phyloP scores from a whole-genome alignment of 2,888 invertebrate genomes.

The Cephonodes hylas region DNA sequence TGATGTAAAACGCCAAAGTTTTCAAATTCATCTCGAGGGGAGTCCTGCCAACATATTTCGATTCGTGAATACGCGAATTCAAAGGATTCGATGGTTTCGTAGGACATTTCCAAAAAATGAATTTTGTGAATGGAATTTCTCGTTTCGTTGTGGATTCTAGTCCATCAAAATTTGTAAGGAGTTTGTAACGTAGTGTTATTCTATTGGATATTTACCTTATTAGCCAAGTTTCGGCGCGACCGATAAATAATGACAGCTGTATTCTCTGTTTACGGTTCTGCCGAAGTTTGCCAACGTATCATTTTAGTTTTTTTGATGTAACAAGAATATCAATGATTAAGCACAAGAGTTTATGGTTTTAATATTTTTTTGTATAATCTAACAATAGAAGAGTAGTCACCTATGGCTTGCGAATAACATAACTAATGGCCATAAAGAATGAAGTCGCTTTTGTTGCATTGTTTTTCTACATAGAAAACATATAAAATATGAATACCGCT shows the following conservation, averaged over 20 bases:
- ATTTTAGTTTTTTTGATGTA: constrained; percentile 45
- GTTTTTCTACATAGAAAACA: constrained; percentile 55
- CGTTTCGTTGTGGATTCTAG: constrained; percentile 76
- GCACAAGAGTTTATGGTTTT: constrained; percentile 53
- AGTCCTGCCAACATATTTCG: constrained; percentile 20
- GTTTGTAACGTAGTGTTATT: constrained; percentile 60
- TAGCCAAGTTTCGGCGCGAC: constrained; percentile 2
- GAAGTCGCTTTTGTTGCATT: constrained; percentile 76
- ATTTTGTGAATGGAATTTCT: constrained; percentile 49
- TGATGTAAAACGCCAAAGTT: constrained; percentile 23
- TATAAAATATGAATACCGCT: constrained; percentile 30
- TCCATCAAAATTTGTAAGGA: constrained; percentile 70
- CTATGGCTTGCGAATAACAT: constrained; percentile 80
- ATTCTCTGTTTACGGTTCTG: constrained; percentile 9
- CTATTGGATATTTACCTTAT: constrained; percentile 50
- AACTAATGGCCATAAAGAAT: constrained; percentile 76
- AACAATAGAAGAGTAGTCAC: constrained; percentile 73
- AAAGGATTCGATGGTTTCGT: constrained; percentile 23
- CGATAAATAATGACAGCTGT: not conserved
- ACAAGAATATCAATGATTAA: constrained; percentile 51
- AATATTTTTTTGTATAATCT: constrained; percentile 71
- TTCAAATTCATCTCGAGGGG: constrained; percentile 27
- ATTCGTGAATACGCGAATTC: constrained; percentile 23
- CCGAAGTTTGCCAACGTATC: constrained; percentile 5
- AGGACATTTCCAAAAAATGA: constrained; percentile 55